These are phyloP conservation scores for Tachina lurida DNA, from an alignment of 2,888 invertebrate species.

Conservation along the genomic window DNA sequence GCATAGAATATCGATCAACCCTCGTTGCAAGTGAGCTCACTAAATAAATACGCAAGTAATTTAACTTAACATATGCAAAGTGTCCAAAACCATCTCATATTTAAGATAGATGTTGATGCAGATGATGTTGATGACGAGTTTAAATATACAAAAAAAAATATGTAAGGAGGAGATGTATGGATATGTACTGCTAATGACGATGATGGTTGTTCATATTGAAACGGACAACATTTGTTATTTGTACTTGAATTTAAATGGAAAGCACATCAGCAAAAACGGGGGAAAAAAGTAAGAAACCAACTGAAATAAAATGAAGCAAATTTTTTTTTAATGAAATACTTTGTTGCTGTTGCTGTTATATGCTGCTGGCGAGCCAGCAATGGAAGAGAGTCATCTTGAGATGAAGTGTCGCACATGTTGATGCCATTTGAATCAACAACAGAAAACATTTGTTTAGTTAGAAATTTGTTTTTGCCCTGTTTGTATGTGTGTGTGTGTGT, in stretches of 20 bases:
- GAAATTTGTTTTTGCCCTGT: neutral
- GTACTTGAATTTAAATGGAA: constrained; percentile 70
- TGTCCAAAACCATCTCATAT: constrained; percentile 56
- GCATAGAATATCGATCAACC: neutral
- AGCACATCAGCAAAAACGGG: constrained; percentile 47
- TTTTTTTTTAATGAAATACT: constrained; percentile 64
- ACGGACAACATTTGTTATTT: constrained; percentile 65
- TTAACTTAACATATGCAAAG: constrained; percentile 63
- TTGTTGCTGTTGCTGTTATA: constrained; percentile 34
- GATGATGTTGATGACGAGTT: constrained; percentile 52
- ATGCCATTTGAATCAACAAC: constrained; percentile 72
- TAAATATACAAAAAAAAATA: neutral
- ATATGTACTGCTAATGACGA: constrained; percentile 42
- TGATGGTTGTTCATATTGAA: constrained; percentile 47
- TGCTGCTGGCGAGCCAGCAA: constrained; percentile 19
- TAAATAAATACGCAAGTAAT: constrained; percentile 25
- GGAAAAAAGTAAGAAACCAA: constrained; percentile 10
- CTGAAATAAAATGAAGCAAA: constrained; percentile 30
- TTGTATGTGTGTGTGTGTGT: neutral
- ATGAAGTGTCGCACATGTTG: constrained; percentile 77
- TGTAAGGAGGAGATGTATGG: neutral
- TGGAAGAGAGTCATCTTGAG: constrained; percentile 57
- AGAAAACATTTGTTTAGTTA: constrained; percentile 62
- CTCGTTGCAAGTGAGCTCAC: constrained; percentile 1
- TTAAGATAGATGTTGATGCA: constrained; percentile 37